Base-by-base conservation (phyloP, 2,113 vertebrate genomes). In the Corythoichthys haematopterus region DNA sequence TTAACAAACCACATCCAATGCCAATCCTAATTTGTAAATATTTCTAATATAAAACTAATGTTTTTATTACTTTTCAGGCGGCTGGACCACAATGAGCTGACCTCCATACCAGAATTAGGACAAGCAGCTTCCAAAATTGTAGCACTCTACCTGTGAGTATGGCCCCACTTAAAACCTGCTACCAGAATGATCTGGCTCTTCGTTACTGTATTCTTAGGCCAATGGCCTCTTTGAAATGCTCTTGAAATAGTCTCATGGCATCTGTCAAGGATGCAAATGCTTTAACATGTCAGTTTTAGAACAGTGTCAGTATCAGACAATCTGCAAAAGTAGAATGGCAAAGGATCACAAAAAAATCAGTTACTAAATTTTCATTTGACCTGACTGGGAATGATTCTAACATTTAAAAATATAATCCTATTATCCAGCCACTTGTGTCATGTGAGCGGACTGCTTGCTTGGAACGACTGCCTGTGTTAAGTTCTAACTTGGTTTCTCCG, bases 51-150 rank as follows among this genome's bases (percentile, higher is more conserved):
- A 43, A 43, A 8, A 43, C 66, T 45, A 4, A 28, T 71, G 0
- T 50, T 38, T 0, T 81, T 73, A 57, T 87, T 77, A 73, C n/a
- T 92, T 92, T 65, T 58, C 89, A 99, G 97, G 81, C 90, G 84
- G 59, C 85, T 99, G 88, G 93, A 91, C 87, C 92, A 95, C 91
- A 99, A 99, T 7, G 93, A 95, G 77, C 85, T 99, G 91, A 94
- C 89, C 9, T 72, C 90, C 52, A 88, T 99, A 69, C 97, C 97
- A 0, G 91, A 89, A 57, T 91, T 98, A 66, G 95, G 95, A 65
- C 62, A 79, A 0, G 89, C 91, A 46, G 88, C 95, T 14, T 62
- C 91, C 37, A 82, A 68, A 0, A 12, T 98, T 62, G 74, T 86
- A 50, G 91, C 90, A 35, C 93, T 99, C 40, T 89, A 92, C 80